phyloP scores from a whole-genome alignment of 2,113 vertebrate genomes.

The Terrapene triunguis region DNA sequence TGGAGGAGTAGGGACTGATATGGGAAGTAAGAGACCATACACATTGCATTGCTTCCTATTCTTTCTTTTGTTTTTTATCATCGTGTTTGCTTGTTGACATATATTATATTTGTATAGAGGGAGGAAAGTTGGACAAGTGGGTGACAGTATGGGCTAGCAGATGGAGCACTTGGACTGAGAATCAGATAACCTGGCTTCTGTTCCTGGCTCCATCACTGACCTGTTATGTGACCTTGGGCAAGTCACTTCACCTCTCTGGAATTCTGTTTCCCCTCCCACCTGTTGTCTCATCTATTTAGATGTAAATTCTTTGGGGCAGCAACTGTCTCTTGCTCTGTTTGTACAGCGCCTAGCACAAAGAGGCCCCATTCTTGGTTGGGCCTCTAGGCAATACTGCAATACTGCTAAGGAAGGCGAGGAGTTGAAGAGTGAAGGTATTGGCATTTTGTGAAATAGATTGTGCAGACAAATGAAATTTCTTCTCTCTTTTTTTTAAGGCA shows the following conservation, averaged over 20 bases:
- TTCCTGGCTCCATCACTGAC: neutral
- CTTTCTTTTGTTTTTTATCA: too few species aligned
- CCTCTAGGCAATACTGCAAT: too few species aligned
- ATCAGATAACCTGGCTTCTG: too few species aligned
- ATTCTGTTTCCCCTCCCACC: neutral
- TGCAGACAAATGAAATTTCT: neutral
- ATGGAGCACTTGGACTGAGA: too few species aligned
- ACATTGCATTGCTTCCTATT: too few species aligned
- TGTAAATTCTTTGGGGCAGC: neutral
- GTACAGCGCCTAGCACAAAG: neutral
- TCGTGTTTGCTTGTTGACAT: too few species aligned
- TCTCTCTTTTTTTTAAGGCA: fast-evolving
- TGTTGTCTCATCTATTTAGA: fast-evolving
- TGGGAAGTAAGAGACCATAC: too few species aligned
- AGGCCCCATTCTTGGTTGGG: neutral
- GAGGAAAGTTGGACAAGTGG: too few species aligned
- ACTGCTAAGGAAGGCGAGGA: neutral
- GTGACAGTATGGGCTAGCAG: too few species aligned
- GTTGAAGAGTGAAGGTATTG: neutral
- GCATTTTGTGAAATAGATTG: fast-evolving
- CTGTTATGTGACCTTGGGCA: too few species aligned
- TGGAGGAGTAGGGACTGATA: too few species aligned
- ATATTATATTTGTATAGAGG: too few species aligned
- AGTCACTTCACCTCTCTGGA: fast-evolving
- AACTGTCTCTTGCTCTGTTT: neutral